phyloP scores from a whole-genome alignment of 2,113 vertebrate genomes.

The Lipotes vexillifer region DNA sequence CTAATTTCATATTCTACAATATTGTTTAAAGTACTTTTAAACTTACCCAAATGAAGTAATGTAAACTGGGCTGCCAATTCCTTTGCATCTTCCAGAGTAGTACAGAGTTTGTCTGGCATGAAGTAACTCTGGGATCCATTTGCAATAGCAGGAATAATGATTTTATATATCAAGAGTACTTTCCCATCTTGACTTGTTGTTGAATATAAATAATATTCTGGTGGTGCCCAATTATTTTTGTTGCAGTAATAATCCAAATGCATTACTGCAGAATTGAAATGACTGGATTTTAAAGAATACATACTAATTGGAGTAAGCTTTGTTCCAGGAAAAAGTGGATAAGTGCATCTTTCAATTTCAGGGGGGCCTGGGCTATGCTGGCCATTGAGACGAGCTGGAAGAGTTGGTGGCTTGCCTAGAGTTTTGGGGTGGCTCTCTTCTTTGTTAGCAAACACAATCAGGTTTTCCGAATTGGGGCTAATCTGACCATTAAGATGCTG shows the following conservation, averaged over 20 bases:
- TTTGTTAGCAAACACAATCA: conserved; percentile 78
- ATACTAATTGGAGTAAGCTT: conserved; percentile 88
- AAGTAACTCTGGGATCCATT: conserved; percentile 84
- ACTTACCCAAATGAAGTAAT: conserved; percentile 89
- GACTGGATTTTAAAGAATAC: conserved; percentile 87
- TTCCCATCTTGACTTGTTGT: conserved; percentile 86
- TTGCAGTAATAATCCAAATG: conserved; percentile 93
- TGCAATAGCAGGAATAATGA: conserved; percentile 84
- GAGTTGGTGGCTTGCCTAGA: conserved; percentile 72
- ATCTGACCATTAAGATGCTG: conserved; percentile 82
- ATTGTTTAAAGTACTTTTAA: conserved; percentile 13
- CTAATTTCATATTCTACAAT: background rate
- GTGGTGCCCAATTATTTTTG: conserved; percentile 89
- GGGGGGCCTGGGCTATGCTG: conserved; percentile 78
- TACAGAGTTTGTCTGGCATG: conserved; percentile 92
- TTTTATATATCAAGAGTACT: conserved; percentile 86
- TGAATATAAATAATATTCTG: conserved; percentile 93
- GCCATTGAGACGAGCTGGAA: conserved; percentile 79
- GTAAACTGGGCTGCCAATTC: conserved; percentile 92
- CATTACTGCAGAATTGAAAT: conserved; percentile 90
- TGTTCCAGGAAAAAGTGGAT: conserved; percentile 86
- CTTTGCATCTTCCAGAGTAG: conserved; percentile 91
- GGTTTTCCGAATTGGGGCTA: conserved; percentile 78
- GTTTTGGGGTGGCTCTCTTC: conserved; percentile 75
- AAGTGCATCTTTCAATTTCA: conserved; percentile 82